Evolutionary conservation across 2,113 vertebrate genomes (phyloP), one percentile per base, ranked within the genome.

Genomic region (Gallinago paraguaiae): DNA sequence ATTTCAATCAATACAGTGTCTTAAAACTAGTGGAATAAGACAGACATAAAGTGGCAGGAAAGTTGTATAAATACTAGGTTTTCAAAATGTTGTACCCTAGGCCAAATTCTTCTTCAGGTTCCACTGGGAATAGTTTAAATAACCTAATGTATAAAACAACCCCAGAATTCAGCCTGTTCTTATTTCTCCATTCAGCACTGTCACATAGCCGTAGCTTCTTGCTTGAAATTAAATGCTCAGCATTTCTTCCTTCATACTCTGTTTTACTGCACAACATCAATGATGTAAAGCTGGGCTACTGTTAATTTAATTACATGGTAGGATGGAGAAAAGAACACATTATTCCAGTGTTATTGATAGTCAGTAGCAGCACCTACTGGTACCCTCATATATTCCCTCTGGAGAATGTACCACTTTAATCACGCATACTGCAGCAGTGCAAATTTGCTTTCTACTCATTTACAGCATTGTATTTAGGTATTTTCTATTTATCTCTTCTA

Each of bases 271-370:
- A 41, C n/a, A 61, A 27, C 51, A 54, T 14, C 69, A 33, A 3
- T 65, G 83, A 57, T 78, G 65, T 13, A 72, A 81, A 82, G 60
- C 79, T 86, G 80, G 76, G 43, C 27, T 68, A 39, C 57, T 68
- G 51, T 51, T 94, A 87, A 92, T 93, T 91, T 63, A 93, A 90
- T 89, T 82, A 50, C 53, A 19, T 54, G 57, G 53, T 56, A 81
- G 92, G 11, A 81, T 28, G 57, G 68, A 83, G 85, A 74, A 83
- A 46, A 33, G 78, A 78, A 16, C 51, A 22, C 0, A 3, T 46
- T 63, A 23, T 54, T 80, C 8, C 33, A 31, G 27, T 25, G 90
- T 57, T 92, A 79, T 6, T 86, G 77, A 82, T 12, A 65, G 92
- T 6, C 57, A 56, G 95, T 28, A 83, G 87, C 88, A 94, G 80